These are phyloP conservation scores for Tragelaphus oryx DNA, from an alignment of 2,797 vertebrate genomes.

Conservation along the genomic window DNA sequence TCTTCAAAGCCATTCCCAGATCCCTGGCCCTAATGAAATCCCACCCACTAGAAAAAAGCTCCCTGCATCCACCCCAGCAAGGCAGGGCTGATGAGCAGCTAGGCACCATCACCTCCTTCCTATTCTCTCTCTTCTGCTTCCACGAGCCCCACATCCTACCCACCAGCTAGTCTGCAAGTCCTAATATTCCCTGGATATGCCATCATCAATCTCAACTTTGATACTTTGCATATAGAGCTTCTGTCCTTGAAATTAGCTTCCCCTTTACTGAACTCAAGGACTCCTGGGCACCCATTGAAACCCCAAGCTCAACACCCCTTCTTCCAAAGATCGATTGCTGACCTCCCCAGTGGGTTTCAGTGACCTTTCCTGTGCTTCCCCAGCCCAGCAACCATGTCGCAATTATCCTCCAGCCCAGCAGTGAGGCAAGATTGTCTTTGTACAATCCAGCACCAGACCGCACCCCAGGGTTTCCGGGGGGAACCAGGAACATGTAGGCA, in stretches of 20 bases:
- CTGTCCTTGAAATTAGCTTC: background rate
- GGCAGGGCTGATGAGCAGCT: background rate
- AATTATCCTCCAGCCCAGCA: background rate
- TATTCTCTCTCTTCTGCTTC: background rate
- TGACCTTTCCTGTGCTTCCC: no score
- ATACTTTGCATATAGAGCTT: background rate
- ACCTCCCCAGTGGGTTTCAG: background rate
- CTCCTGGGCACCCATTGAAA: background rate
- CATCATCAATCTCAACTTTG: background rate
- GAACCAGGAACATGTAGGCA: fast-evolving
- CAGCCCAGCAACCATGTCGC: background rate
- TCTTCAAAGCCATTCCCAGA: slow-evolving; percentile 24
- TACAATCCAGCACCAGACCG: no score
- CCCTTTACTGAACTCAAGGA: background rate
- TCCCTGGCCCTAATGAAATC: slow-evolving; percentile 42
- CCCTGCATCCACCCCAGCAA: background rate
- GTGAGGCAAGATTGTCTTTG: background rate
- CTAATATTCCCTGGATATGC: background rate
- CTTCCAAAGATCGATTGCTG: background rate
- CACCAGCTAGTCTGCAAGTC: background rate
- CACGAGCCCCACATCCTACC: fast-evolving
- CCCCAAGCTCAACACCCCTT: background rate
- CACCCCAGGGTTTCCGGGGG: background rate
- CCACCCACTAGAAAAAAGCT: background rate
- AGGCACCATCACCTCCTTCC: fast-evolving